Evolutionary conservation across 1,140 invertebrate species (phyloP), one percentile per base, ranked within the genome.

Genomic region (Ceratosolen fusciceps): DNA sequence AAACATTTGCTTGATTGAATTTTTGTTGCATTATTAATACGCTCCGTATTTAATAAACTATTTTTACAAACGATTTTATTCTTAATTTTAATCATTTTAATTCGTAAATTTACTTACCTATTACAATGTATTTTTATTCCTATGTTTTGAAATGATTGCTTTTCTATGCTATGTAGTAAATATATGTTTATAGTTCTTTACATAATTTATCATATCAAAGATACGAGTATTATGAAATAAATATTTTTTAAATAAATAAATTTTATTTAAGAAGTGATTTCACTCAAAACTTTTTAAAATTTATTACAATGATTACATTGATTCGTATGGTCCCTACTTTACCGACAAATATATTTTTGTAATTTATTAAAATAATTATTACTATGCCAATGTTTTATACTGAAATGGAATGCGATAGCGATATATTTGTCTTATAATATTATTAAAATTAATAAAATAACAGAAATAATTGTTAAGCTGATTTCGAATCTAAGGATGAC

Each of bases 261-360:
- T 12, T 54, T 54, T 16, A 8, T 54, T 8, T 16, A 24, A 54
- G 5, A 4, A 8, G n/a, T 54, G 4, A 54, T 54, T 54, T 54
- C 21, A 54, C 14, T 54, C 52, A 24, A 16, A 19, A 54, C 21
- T 16, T 19, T 8, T 54, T 16, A 16, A 54, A 8, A 54, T 54
- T 54, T 16, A 4, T 54, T n/a, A n/a, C n/a, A 4, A 54, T 3
- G 52, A 52, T 73, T 58, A 56, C 24, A 8, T 16, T 37, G 21
- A 60, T 43, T 74, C 24, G 37, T 49, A 39, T 75, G 60, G 60
- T 68, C 74, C 62, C 74, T 76, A 68, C 74, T 56, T 76, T 76
- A 76, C 26, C 74, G 74, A 76, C 74, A 37, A 31, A 21, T 21
- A 47, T 47, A 39, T 68, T 68, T 60, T 49, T 31, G 31, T 21